Evolutionary conservation across 2,113 vertebrate genomes (phyloP), one percentile per base, ranked within the genome.

Genomic region (Microcebus jonahi): DNA sequence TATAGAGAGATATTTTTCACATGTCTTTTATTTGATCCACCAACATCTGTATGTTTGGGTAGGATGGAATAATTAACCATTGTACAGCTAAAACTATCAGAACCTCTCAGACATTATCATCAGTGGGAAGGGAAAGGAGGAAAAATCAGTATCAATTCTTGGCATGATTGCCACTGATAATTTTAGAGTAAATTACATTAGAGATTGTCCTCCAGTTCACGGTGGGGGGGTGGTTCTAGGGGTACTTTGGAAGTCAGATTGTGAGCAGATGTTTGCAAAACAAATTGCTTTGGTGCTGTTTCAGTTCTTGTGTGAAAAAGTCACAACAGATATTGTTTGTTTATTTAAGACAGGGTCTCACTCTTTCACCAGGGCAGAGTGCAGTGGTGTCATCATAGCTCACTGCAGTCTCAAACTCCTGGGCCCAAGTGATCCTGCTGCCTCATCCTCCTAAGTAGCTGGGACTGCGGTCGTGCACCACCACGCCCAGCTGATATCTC

Each of bases 181-280:
- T 81, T 96, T 79, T 50, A 31, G 29, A 81, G n/a, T 93, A 48
- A 85, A 57, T 87, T 67, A n/a, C 82, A 75, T 65, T 91, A 87
- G 57, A 80, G 39, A 48, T 48, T 88, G 68, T 88, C 48, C 17
- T 88, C 39, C 75, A 23, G 17, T n/a, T 27, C 39, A 27, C 20
- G 10, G 53, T 50, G 50, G 53, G 17, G 82, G 59, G 20, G 70
- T 75, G 65, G 3, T 42, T 94, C 29, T 81, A 31, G 39, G 73
- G 4, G 15, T 61, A 39, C 63, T 59, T 27, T 53, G 88, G 17
- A 88, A 65, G 68, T 71, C 55, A 59, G 57, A 67, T 65, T 80
- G 48, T 61, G 55, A 83, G 45, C 55, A 65, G 76, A 8, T 70
- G 63, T 94, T 84, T 55, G 42, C 68, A 93, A 39, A 63, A 27